phyloP scores from a whole-genome alignment of 92 coral and sea anemone species.

The Isaurus tuberculatus region DNA sequence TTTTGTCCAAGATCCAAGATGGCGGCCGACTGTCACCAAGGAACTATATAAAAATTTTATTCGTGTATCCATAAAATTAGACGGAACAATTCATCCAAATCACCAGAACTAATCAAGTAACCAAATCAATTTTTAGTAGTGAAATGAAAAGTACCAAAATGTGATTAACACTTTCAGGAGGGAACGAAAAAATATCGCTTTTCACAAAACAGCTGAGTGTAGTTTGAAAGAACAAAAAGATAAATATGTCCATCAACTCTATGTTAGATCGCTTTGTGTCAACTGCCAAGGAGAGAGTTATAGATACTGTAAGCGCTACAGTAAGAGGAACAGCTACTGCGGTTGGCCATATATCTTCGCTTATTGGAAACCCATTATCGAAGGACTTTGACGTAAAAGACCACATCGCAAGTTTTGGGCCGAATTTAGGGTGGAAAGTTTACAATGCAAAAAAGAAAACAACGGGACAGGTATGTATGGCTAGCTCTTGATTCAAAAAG shows the following conservation, averaged over 20 bases:
- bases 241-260: constrained; percentile 29
- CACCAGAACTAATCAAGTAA: constrained; percentile 22
- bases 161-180: not conserved
- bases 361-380: constrained; percentile 92
- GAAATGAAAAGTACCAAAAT: not conserved
- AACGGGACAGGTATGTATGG: constrained; percentile 86
- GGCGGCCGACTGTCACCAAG: constrained; percentile 66
- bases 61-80: constrained; percentile 24
- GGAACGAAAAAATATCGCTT: not conserved
- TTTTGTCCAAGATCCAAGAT: constrained; percentile 49
- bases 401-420: constrained; percentile 97
- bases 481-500: not conserved
- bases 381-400: constrained; percentile 89
- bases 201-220: not conserved
- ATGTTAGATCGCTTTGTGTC: constrained; percentile 51
- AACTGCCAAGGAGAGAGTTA: constrained; percentile 51
- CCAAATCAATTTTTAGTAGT: not conserved
- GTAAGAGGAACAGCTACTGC: constrained; percentile 90
- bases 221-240: not conserved
- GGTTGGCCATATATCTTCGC: constrained; percentile 86
- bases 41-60: constrained; percentile 57
- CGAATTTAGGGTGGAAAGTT: constrained; percentile 93
- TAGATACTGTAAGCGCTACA: constrained; percentile 66
- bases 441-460: constrained; percentile 89
- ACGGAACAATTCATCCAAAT: constrained; percentile 3